A percentile compares a stretch with the other conserved stretches of the same genome.
Conservation (phyloP, 2,888 invertebrate species). For the Drosophila monieri region DNA sequence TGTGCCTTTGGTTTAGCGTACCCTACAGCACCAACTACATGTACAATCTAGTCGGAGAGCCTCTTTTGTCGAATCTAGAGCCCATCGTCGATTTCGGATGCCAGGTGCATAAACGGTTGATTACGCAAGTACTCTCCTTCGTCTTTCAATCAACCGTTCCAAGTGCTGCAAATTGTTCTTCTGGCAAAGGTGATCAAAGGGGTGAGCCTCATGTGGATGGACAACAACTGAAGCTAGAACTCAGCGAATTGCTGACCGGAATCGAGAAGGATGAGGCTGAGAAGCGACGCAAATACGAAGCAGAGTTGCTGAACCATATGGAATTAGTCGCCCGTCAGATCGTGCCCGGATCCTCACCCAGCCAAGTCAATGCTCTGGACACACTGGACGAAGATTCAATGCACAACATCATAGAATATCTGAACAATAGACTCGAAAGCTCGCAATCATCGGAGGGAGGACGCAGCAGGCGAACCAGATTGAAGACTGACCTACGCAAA, state of each 20-base stretch:
- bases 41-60: background rate
- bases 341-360: background rate
- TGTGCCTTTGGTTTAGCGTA: slow-evolving; percentile 13
- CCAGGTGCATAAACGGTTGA: background rate
- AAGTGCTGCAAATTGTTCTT: background rate
- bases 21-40: slow-evolving; percentile 6
- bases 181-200: background rate
- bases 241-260: background rate
- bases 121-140: background rate
- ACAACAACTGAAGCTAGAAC: slow-evolving; percentile 2
- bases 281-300: background rate
- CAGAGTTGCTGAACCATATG: background rate
- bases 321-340: background rate
- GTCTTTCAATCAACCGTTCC: background rate
- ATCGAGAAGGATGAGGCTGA: background rate
- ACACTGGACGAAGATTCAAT: background rate
- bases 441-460: background rate
- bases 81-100: background rate
- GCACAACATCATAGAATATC: background rate
- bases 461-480: background rate
- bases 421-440: background rate
- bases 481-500: background rate
- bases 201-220: background rate
- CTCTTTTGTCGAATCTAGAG: background rate
- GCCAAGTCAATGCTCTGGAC: background rate